Evolutionary conservation across 1,140 invertebrate species (phyloP), one percentile per base, ranked within the genome.

Genomic region (Eciton burchellii): DNA sequence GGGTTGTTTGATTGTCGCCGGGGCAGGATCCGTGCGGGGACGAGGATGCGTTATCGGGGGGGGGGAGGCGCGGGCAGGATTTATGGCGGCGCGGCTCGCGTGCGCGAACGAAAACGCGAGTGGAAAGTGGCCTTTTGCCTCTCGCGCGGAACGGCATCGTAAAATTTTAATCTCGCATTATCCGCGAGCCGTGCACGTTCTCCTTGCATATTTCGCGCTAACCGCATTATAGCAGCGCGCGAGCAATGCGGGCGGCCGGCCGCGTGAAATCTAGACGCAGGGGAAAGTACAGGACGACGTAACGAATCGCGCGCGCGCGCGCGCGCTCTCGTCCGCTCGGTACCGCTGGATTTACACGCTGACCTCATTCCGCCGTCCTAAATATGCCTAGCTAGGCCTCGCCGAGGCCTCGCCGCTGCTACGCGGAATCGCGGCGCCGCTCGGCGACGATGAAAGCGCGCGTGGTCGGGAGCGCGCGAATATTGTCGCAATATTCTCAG

Each of bases 111-210:
- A 88, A 88, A 87, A 88, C 54, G 70, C 85, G 74, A 88, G 76
- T 87, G 57, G 86, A 88, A 88, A 88, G 86, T 81, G 82, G 85
- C 85, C 85, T 88, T 87, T 88, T 84, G 82, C 85, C n/a, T n/a
- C n/a, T n/a, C 76, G 76, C 68, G 71, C 59, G 45, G 79, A 56
- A 65, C 86, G 21, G 82, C 76, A n/a, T 87, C 57, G 73, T 88
- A 88, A 88, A 88, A 87, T 87, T 84, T 74, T 87, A 88, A 88
- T 88, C 86, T 88, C 59, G 85, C 57, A 87, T 87, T 88, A 87
- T 88, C 86, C 84, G 56, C 49, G 29, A 76, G 74, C 35, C 35
- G 35, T 35, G 65, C 74, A 88, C 82, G 85, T 88, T 88, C 86
- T 82, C 76, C 65, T 84, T 87, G 85, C 85, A 88, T 88, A 87